Conservation (phyloP, 2,888 invertebrate genomes). For the Adelognathus sp. region DNA sequence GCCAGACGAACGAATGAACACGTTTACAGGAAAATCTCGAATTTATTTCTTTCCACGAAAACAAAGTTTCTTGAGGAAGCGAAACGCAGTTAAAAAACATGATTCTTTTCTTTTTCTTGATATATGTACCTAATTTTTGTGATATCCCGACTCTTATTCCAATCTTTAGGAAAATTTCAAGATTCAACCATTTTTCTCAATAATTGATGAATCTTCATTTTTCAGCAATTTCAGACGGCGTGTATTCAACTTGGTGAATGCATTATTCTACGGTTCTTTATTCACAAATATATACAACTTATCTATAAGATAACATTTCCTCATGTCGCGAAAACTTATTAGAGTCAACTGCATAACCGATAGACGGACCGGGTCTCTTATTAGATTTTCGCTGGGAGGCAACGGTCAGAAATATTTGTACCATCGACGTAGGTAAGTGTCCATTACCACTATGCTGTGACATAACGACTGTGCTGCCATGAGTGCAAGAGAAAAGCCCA, state of each 20-base stretch:
- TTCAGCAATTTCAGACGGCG: constrained; percentile 12
- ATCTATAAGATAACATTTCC: constrained; percentile 7
- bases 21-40: no score
- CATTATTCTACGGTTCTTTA: constrained; percentile 1
- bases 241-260: background rate
- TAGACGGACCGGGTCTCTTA: background rate
- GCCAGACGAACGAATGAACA: no score
- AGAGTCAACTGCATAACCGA: background rate
- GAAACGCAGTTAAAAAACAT: no score
- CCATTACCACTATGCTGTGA: background rate
- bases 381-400: background rate
- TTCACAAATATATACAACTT: constrained; percentile 46
- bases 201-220: background rate
- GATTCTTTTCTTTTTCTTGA: no score
- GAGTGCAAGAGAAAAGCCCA: background rate
- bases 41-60: no score
- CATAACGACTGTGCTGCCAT: background rate
- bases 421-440: background rate
- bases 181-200: no score
- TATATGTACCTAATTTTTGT: background rate
- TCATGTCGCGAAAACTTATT: background rate
- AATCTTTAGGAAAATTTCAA: no score
- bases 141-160: background rate
- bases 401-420: background rate
- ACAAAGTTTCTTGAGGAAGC: no score